phyloP scores from a whole-genome alignment of 2,888 invertebrate species.

The Plusia festucae region DNA sequence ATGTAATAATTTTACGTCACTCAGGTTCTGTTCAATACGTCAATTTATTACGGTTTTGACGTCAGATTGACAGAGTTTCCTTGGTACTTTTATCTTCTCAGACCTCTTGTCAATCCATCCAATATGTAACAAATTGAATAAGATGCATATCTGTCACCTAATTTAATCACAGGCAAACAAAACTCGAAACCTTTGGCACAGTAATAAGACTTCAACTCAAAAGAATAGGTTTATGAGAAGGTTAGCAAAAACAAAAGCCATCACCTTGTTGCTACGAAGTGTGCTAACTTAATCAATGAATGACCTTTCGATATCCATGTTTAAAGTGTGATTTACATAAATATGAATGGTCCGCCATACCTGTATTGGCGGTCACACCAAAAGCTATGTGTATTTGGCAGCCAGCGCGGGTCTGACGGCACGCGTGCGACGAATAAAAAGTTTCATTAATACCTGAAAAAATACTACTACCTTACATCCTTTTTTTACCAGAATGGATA shows the following conservation, averaged over 20 bases:
- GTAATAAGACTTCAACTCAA: background rate
- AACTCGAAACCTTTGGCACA: background rate
- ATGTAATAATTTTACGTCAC: background rate
- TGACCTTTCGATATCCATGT: slow-evolving; percentile 40
- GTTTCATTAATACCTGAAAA: slow-evolving; percentile 6
- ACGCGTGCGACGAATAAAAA: slow-evolving; percentile 39
- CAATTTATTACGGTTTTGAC: background rate
- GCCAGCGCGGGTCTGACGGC: slow-evolving; percentile 18
- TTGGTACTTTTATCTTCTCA: background rate
- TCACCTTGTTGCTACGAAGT: slow-evolving; percentile 5
- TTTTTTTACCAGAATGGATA: too few species aligned
- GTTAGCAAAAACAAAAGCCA: background rate
- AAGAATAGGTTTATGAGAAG: background rate
- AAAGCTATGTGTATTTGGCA: slow-evolving; percentile 47
- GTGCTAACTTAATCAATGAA: slow-evolving; percentile 36
- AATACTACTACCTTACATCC: too few species aligned
- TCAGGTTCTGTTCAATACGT: background rate
- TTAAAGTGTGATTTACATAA: slow-evolving; percentile 40
- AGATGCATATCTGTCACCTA: background rate
- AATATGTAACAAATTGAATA: too few species aligned
- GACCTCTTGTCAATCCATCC: too few species aligned
- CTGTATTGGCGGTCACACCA: slow-evolving; percentile 41
- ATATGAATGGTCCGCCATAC: slow-evolving; percentile 50
- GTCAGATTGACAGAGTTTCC: background rate
- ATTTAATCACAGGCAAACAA: background rate